Percentiles rank a stretch among this genome's conserved stretches.
Evolutionary conservation across 2,888 invertebrate genomes (phyloP).

Genomic region (Chymomyza amoena): DNA sequence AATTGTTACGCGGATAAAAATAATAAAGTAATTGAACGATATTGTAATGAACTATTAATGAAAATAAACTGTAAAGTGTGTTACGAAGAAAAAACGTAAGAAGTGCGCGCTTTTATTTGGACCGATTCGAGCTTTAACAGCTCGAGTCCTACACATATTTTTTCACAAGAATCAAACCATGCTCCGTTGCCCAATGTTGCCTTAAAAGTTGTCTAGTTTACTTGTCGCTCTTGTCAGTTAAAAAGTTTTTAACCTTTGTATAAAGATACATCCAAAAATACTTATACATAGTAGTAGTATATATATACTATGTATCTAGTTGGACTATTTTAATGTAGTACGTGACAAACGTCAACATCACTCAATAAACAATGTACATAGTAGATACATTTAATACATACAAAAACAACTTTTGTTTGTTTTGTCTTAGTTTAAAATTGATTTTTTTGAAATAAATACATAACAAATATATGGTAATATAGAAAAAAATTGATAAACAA

Average conservation of each 20-base stretch:
- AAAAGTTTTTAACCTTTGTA: constrained; percentile 56
- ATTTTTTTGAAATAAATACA: constrained; percentile 37
- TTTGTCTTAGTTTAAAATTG: constrained; percentile 22
- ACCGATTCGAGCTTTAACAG: no score
- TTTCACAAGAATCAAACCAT: no score
- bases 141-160: no score
- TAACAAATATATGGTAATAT: neutral
- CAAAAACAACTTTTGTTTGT: constrained; percentile 6
- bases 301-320: neutral
- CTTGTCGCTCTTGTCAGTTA: constrained; percentile 39
- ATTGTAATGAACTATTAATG: no score
- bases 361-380: neutral
- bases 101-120: no score
- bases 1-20: no score
- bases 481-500: constrained; percentile 52
- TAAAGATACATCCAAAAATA: constrained; percentile 1
- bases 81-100: no score
- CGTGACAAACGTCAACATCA: neutral
- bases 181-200: constrained; percentile 14
- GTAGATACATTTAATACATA: neutral
- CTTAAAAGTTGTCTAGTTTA: constrained; percentile 39
- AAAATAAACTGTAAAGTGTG: no score
- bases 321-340: neutral
- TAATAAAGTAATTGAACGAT: no score
- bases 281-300: neutral